Evolutionary conservation across 1,140 invertebrate species (phyloP), one percentile per base, ranked within the genome.

Genomic region (Pinna nobilis): DNA sequence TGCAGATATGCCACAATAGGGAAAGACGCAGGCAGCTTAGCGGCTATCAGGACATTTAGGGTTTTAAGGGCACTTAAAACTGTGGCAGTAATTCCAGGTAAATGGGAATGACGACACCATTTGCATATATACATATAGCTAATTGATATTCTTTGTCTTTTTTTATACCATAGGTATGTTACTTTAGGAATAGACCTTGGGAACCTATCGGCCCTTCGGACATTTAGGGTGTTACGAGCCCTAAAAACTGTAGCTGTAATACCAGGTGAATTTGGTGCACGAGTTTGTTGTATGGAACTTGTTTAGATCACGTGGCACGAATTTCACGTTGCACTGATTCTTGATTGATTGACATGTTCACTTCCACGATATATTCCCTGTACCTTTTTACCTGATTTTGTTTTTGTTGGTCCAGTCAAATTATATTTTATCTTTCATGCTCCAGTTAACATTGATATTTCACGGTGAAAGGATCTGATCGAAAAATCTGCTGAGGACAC

Each of bases 231-330:
- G 67, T 90, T 99, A 77, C 92, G 97, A 89, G 97, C 97, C 32
- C 92, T 99, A 72, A 99, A 99, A 91, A 98, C 97, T 76, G 96
- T 99, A 82, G 97, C 96, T 81, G 98, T 98, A 82, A 95, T 98
- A 92, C 97, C 97, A 90, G 97, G 96, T 97, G 91, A 69, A 41
- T 44, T 59, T 59, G 33, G 55, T 33, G 37, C 55, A 33, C 7
- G 33, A 59, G n/a, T n/a, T n/a, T n/a, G n/a, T n/a, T n/a, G n/a
- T n/a, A n/a, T n/a, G n/a, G n/a, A n/a, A n/a, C n/a, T n/a, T n/a
- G n/a, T n/a, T n/a, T n/a, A n/a, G n/a, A n/a, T n/a, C n/a, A n/a
- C n/a, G n/a, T n/a, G n/a, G n/a, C n/a, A n/a, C n/a, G n/a, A n/a
- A n/a, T n/a, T n/a, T n/a, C n/a, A n/a, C n/a, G n/a, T n/a, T n/a